Base-by-base conservation (phyloP, 2,888 invertebrate genomes). In the Acanthococcus lagerstroemiae region DNA sequence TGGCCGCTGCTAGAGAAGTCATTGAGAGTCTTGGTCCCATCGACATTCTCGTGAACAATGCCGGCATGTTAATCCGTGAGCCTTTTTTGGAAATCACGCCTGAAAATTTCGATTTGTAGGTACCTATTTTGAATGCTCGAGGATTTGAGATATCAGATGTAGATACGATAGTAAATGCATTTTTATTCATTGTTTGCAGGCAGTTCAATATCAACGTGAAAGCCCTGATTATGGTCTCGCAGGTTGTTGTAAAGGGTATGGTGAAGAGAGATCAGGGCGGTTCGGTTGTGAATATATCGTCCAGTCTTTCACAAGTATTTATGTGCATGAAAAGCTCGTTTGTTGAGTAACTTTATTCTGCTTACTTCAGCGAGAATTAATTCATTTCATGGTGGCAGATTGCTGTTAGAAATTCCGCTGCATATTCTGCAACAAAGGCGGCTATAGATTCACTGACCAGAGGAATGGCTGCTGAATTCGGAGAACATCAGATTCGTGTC, bases 1-100 rank as follows among this genome's bases (percentile, higher is more conserved):
- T 93, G 92, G 78, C 84, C 2, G 81, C 80, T 67, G 86, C 90
- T 0, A 81, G 83, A 68, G 82, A 78, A 0, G 73, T 89, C 0
- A 69, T 77, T 57, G 78, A 80, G 70, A 78, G 83, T 46, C 79
- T 86, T 22, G 84, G 83, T 1, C 79, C 79, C 67, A 82, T 93
- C 70, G 88, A 95, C 76, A 82, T 90, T 4, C 76, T 95, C 27
- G 91, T 95, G 0, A 95, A 95, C 73, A 95, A 94, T 80, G 95
- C 94, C 1, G 95, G 85, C 1, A 76, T 87, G 24, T 86, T 86
- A 3, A 74, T 80, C 46, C 79, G 88, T 25, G 83, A 83, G 70
- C 82, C 88, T 0, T 86, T 95, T 72, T 76, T 85, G 0, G 81
- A 86, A 45, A 78, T 85, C 26, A 81, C 82, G 3, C 81, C 85